phyloP scores from a whole-genome alignment of 2,888 invertebrate genomes.

The Sarcophaga carnaria region DNA sequence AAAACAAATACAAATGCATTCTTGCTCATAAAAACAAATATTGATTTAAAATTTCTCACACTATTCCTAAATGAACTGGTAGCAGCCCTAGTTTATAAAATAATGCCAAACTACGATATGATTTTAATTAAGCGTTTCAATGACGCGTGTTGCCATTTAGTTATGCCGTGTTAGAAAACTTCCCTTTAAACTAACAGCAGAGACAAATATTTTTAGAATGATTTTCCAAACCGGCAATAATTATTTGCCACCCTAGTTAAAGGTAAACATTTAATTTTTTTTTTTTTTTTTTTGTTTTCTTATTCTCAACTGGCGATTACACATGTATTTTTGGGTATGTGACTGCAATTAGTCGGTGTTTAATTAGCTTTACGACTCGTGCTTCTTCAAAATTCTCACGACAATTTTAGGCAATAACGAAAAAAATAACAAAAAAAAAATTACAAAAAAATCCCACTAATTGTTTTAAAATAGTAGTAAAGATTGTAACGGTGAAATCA shows the following conservation, averaged over 20 bases:
- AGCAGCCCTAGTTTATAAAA: neutral
- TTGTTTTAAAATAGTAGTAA: slow-evolving; percentile 59
- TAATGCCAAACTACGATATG: slow-evolving; percentile 9
- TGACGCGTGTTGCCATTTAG: slow-evolving; percentile 63
- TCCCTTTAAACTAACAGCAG: slow-evolving; percentile 21
- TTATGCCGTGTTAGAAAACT: slow-evolving; percentile 42
- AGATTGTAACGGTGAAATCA: neutral
- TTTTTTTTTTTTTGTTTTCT: neutral
- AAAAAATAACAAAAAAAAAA: neutral
- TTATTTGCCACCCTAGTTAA: slow-evolving; percentile 17
- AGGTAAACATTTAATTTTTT: neutral
- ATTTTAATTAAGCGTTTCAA: slow-evolving; percentile 63
- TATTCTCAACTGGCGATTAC: slow-evolving; percentile 13
- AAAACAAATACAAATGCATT: neutral
- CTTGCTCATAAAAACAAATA: slow-evolving; percentile 56
- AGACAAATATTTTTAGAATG: neutral
- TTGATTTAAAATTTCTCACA: slow-evolving; percentile 58
- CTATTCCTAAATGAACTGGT: slow-evolving; percentile 1
- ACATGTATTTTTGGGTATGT: neutral
- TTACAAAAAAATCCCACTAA: slow-evolving; percentile 9
- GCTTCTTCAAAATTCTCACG: slow-evolving; percentile 23
- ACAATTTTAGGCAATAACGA: neutral
- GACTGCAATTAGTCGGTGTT: slow-evolving; percentile 22
- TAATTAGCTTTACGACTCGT: slow-evolving; percentile 45
- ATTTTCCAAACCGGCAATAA: neutral